Percentiles rank a stretch among this genome's conserved stretches.
phyloP scores from a whole-genome alignment of 2,888 invertebrate species.

The Polietes domitor region DNA sequence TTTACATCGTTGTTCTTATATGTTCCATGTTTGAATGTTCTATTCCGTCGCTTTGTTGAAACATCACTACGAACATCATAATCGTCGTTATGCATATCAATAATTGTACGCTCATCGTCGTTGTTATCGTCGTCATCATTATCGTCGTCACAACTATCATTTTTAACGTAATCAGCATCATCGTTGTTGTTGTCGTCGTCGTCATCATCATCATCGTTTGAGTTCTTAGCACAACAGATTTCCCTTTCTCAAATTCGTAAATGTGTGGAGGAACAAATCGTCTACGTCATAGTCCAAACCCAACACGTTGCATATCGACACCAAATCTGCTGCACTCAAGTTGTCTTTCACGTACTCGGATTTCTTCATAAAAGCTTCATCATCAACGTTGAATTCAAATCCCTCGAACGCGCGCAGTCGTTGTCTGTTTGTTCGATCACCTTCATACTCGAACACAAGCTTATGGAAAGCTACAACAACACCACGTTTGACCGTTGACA shows the following conservation, averaged over 20 bases:
- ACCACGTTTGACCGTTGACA: not conserved
- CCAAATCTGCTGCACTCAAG: constrained; percentile 46
- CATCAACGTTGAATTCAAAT: constrained; percentile 27
- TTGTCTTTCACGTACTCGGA: constrained; percentile 26
- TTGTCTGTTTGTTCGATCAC: constrained; percentile 45
- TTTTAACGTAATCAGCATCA: constrained; percentile 1
- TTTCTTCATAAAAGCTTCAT: not conserved
- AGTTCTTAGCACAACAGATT: no score
- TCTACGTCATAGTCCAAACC: constrained; percentile 38
- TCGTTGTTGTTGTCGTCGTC: no score
- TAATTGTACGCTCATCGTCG: no score
- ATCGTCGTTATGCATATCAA: no score
- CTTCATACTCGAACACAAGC: constrained; percentile 44
- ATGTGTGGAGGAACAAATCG: constrained; percentile 47
- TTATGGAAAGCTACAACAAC: no score
- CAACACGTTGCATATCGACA: constrained; percentile 46
- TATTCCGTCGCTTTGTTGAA: no score
- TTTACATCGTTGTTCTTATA: not conserved
- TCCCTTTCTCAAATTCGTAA: constrained; percentile 28
- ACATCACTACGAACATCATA: no score
- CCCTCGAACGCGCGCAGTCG: constrained; percentile 46
- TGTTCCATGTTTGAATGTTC: not conserved
- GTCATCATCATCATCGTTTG: no score
- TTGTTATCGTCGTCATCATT: no score
- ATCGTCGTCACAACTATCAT: not conserved